Evolutionary conservation across 2,113 vertebrate genomes (phyloP), one percentile per base, ranked within the genome.

Genomic region (Oncorhynchus clarkii): DNA sequence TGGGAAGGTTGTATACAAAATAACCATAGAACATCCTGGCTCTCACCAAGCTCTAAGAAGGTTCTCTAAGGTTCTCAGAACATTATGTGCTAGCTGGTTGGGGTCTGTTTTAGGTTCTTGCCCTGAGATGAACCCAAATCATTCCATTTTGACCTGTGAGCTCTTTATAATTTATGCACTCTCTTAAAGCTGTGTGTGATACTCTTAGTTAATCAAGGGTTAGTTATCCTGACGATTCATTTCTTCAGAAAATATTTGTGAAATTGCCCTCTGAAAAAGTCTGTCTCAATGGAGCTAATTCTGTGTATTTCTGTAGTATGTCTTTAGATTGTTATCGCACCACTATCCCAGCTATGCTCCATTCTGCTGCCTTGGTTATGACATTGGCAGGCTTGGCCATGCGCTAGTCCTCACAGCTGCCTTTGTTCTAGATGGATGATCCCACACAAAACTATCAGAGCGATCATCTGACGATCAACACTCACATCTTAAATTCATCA

Each of bases 401-500:
- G 22, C 68, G 12, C 20, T 12, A 2, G 70, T 57, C 26, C 49
- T 22, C 70, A 18, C 34, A 49, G 68, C 68, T 48, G 34, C 20
- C 16, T 7, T 24, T 57, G 48, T 54, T 71, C 16, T 18, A 71
- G 49, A 71, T 29, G 14, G 70, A 71, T 62, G 59, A 22, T 62
- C n/a, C 59, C 59, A 62, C n/a, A n/a, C 59, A 16, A 60, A n/a
- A 62, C 59, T 18, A 57, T 16, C 48, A 57, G 69, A 6, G 22
- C 7, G 22, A 71, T 57, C 24, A 27, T 57, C 70, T 71, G 22
- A 69, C 54, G 7, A 22, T 62, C 59, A 62, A 62, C 59, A 9
- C 59, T 62, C 6, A 7, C 59, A 62, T 60, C 51, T 72, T 18
- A 60, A 72, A 72, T 72, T 54, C 29, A 31, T 60, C 51, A 18